Conservation (phyloP, 2,888 invertebrate genomes). For the Chymomyza fuscimana region DNA sequence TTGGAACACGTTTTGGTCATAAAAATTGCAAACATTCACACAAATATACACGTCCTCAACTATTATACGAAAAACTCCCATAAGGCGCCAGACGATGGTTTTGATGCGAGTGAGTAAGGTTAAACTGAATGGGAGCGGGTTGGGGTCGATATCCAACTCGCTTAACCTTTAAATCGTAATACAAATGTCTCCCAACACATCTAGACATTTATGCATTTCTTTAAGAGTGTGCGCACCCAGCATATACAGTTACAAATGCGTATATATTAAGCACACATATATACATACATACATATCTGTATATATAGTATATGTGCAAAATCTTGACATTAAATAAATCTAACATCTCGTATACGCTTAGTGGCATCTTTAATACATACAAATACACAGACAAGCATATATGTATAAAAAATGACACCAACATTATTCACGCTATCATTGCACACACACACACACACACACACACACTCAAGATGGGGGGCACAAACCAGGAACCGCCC, state of each 20-base stretch:
- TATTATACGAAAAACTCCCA: conserved; percentile 47
- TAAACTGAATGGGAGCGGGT: conserved; percentile 21
- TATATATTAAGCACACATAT: background rate
- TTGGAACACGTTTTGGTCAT: conserved; percentile 71
- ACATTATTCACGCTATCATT: conserved; percentile 75
- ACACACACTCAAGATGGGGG: background rate
- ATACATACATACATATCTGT: background rate
- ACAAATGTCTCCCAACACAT: conserved; percentile 54
- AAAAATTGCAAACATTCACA: conserved; percentile 55
- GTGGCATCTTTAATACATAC: conserved; percentile 63
- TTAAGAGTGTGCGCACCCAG: conserved; percentile 16
- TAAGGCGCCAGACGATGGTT: background rate
- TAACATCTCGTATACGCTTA: conserved; percentile 59
- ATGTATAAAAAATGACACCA: conserved; percentile 66
- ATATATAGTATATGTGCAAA: conserved; percentile 14
- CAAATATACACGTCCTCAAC: conserved; percentile 58
- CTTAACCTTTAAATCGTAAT: conserved; percentile 56
- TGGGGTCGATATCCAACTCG: conserved; percentile 25
- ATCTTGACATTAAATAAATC: conserved; percentile 72
- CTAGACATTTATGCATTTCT: conserved; percentile 61
- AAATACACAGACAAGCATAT: conserved; percentile 22
- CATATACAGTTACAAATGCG: conserved; percentile 17
- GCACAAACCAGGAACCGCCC: conserved; percentile 10
- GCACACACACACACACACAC: conserved; percentile 34
- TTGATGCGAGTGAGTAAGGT: background rate